Percentiles rank a stretch among this genome's conserved stretches.
These are phyloP conservation scores for Sicus ferrugineus DNA, from an alignment of 2,888 invertebrate species.

Conservation along the genomic window DNA sequence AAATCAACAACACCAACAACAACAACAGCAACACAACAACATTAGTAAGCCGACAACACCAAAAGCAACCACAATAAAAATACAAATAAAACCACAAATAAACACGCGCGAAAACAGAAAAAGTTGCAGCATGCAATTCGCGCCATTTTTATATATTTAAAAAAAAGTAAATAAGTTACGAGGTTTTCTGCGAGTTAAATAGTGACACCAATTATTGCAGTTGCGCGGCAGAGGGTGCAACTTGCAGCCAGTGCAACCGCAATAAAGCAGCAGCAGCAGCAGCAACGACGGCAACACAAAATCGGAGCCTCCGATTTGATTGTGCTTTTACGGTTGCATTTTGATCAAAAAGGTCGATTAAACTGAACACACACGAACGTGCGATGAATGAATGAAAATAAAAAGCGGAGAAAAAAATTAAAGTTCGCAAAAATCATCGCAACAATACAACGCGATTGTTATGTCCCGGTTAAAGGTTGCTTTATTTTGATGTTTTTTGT, in stretches of 20 bases:
- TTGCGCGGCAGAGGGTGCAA: background rate
- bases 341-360: no score
- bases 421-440: no score
- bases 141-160: slow-evolving; percentile 3
- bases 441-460: no score
- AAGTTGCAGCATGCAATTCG: background rate
- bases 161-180: background rate
- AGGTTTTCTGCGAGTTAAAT: background rate
- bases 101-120: no score
- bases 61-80: background rate
- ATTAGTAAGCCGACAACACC: background rate
- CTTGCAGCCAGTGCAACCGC: background rate
- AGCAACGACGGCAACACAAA: background rate
- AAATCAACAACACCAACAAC: background rate
- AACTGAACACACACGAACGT: no score
- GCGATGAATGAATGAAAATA: no score
- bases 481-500: no score
- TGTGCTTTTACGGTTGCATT: no score
- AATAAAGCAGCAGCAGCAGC: background rate
- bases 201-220: background rate
- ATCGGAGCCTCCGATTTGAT: background rate
- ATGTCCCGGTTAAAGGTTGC: no score
- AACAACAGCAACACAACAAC: background rate
- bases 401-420: no score
- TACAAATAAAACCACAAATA: no score